Evolutionary conservation across 2,113 vertebrate genomes (phyloP).

Genomic region (Microcebus ravelobensis): DNA sequence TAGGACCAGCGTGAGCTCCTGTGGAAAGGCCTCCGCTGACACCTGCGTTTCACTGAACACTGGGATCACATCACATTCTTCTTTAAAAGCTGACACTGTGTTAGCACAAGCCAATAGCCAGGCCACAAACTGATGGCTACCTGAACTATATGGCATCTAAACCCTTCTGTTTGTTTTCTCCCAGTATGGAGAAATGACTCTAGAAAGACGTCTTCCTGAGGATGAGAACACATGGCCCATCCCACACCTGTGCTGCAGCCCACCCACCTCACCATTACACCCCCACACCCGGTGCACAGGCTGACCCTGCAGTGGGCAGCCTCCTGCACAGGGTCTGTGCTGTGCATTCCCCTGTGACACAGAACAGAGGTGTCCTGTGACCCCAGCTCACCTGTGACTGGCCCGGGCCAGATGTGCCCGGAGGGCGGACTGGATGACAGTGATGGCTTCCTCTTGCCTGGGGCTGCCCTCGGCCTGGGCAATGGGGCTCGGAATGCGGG

Average conservation of each 20-base stretch:
- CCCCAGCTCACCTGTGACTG: conserved; percentile 83
- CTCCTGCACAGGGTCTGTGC: accelerated
- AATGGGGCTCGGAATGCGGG: conserved; percentile 34
- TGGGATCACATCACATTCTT: neutral
- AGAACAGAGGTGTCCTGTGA: accelerated
- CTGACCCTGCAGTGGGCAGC: neutral
- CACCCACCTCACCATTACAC: too few species aligned
- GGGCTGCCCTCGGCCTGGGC: conserved; percentile 28
- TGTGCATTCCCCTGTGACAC: accelerated
- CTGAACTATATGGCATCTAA: accelerated
- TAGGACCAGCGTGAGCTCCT: accelerated
- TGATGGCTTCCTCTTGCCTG: conserved; percentile 80
- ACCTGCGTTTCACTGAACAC: accelerated
- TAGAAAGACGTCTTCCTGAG: neutral
- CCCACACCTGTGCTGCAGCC: accelerated
- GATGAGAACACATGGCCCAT: neutral
- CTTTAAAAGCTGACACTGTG: neutral
- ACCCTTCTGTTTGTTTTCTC: neutral
- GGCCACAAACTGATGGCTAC: neutral
- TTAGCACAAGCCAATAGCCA: accelerated
- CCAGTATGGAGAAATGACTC: neutral
- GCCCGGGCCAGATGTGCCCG: conserved; percentile 89
- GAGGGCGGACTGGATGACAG: conserved; percentile 89
- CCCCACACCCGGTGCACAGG: accelerated
- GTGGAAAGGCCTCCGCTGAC: neutral